phyloP scores from a whole-genome alignment of 2,888 invertebrate genomes.

The Drosophila koepferae region DNA sequence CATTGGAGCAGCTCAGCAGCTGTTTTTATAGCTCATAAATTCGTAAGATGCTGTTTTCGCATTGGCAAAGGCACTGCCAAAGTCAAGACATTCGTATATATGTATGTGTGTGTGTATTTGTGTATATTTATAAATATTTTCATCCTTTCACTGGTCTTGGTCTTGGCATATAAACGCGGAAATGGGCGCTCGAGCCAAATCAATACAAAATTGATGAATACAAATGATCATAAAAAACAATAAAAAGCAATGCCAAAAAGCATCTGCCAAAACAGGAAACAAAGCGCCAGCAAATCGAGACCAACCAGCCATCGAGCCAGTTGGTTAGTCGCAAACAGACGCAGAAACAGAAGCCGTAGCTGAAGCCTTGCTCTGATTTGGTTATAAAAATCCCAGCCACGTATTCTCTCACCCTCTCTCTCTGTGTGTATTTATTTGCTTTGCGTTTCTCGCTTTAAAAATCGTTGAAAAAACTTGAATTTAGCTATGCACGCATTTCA shows the following conservation, averaged over 20 bases:
- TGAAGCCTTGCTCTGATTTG: conserved; percentile 68
- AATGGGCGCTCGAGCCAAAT: conserved; percentile 42
- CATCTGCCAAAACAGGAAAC: conserved; percentile 59
- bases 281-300: conserved; percentile 34
- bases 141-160: conserved; percentile 58
- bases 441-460: neutral
- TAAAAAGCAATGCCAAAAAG: conserved; percentile 76
- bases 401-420: conserved; percentile 35
- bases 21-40: conserved; percentile 81
- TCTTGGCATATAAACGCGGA: conserved; percentile 8
- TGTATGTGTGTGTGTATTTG: conserved; percentile 20
- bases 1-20: conserved; percentile 45
- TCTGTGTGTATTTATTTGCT: neutral
- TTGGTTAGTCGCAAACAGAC: conserved; percentile 7
- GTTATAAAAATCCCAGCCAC: conserved; percentile 78
- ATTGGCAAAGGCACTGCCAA: conserved; percentile 58
- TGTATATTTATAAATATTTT: conserved; percentile 33
- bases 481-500: conserved; percentile 44
- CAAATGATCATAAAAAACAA: conserved; percentile 81
- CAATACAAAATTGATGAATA: conserved; percentile 81
- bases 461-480: neutral
- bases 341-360: conserved; percentile 3
- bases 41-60: conserved; percentile 70
- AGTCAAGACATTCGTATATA: conserved; percentile 70
- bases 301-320: conserved; percentile 13